Percentiles rank a stretch among this genome's conserved stretches.
phyloP scores from a whole-genome alignment of 2,888 invertebrate genomes.

The Apamea anceps region DNA sequence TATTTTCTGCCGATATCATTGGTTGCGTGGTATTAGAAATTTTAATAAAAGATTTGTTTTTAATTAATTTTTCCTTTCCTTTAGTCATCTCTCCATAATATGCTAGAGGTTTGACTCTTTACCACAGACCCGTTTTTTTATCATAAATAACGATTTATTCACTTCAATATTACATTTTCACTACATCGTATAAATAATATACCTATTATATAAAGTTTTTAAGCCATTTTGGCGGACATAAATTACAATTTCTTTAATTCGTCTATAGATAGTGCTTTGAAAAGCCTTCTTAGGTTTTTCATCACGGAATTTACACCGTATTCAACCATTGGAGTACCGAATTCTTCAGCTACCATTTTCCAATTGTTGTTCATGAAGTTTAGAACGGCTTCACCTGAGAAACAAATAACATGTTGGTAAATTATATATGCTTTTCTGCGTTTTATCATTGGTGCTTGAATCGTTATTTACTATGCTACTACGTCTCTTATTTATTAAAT shows the following conservation, averaged over 20 bases:
- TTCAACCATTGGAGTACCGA: slow-evolving; percentile 80
- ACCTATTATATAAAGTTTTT: neutral
- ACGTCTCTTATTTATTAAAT: neutral
- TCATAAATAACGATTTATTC: neutral
- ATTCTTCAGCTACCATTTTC: slow-evolving; percentile 79
- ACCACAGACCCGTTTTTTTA: neutral
- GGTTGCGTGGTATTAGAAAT: slow-evolving; percentile 12
- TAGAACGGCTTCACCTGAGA: slow-evolving; percentile 77
- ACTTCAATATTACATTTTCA: neutral
- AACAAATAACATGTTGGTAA: neutral
- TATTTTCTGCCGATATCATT: neutral
- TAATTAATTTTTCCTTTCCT: too few species aligned
- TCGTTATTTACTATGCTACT: neutral
- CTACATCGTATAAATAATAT: neutral
- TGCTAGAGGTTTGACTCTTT: neutral
- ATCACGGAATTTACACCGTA: slow-evolving; percentile 73
- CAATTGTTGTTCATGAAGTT: slow-evolving; percentile 82
- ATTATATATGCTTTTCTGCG: neutral
- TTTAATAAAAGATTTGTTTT: slow-evolving; percentile 26
- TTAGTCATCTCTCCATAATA: neutral
- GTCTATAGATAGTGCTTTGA: slow-evolving; percentile 72
- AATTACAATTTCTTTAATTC: slow-evolving; percentile 57
- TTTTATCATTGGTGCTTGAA: neutral
- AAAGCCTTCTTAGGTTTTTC: slow-evolving; percentile 73
- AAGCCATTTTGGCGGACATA: neutral